Conservation (phyloP, 2,888 invertebrate species). For the Steinernema hermaphroditum region DNA sequence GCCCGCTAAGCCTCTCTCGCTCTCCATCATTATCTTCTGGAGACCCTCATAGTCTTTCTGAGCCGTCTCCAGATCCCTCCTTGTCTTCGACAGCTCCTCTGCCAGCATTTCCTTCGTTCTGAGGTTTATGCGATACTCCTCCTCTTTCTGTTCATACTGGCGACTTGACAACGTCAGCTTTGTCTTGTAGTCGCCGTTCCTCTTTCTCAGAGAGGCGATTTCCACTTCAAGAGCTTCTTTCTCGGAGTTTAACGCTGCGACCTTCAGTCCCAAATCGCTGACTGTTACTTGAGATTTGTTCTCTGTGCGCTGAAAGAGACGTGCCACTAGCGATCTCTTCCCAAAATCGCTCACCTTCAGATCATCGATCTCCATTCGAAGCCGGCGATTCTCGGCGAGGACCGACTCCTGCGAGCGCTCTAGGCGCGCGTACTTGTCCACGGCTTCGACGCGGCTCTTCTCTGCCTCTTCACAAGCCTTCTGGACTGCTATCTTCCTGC, state of each 20-base stretch:
- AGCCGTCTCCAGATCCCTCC: neutral
- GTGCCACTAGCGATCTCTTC: no score
- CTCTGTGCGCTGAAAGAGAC: neutral
- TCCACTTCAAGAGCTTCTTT: neutral
- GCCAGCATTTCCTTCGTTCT: constrained; percentile 15
- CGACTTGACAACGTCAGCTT: neutral
- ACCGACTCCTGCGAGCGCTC: constrained; percentile 8
- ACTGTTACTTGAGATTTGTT: no score
- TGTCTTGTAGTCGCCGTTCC: neutral
- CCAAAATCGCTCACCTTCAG: neutral
- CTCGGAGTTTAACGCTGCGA: neutral
- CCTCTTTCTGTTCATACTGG: neutral
- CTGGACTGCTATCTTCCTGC: neutral
- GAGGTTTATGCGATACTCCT: neutral
- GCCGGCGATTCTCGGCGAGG: constrained; percentile 12
- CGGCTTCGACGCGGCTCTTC: neutral
- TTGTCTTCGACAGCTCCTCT: neutral
- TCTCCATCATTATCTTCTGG: neutral
- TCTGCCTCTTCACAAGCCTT: neutral
- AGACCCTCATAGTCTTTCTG: neutral
- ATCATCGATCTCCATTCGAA: constrained; percentile 7
- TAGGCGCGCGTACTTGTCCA: neutral
- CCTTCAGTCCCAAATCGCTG: neutral
- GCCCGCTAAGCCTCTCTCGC: neutral
- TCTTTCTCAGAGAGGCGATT: neutral